Evolutionary conservation across 2,888 invertebrate species (phyloP).

Genomic region (Acanthosepion pharaonis): DNA sequence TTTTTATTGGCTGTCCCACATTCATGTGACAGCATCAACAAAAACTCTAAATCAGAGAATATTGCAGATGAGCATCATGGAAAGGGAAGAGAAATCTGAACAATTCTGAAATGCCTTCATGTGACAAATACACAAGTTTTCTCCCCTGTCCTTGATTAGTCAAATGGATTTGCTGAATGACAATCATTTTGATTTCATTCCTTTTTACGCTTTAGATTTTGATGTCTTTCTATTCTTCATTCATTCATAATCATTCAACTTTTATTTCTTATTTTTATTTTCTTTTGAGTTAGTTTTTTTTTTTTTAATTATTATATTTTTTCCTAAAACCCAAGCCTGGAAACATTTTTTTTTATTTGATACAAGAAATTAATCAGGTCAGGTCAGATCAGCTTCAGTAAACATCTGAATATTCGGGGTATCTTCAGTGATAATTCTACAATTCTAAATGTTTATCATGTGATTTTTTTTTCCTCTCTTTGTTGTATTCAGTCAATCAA

Average conservation of each 20-base stretch:
- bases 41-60: constrained; percentile 9
- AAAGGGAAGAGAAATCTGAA: neutral
- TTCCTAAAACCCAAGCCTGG: no score
- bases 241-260: neutral
- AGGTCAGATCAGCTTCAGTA: no score
- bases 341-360: no score
- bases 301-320: no score
- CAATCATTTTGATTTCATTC: neutral
- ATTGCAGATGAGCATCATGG: neutral
- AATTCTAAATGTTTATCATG: no score
- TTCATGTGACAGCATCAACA: constrained; percentile 8
- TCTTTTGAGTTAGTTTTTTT: no score
- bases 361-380: no score
- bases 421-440: no score
- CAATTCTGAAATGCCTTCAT: constrained; percentile 33
- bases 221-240: neutral
- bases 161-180: neutral
- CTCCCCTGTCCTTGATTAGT: neutral
- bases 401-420: no score
- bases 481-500: no score
- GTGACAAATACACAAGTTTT: constrained; percentile 1
- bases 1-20: neutral
- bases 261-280: no score
- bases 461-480: no score
- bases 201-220: neutral